These are phyloP conservation scores for Cheilosia pagana DNA, from an alignment of 2,888 invertebrate species.

Conservation along the genomic window DNA sequence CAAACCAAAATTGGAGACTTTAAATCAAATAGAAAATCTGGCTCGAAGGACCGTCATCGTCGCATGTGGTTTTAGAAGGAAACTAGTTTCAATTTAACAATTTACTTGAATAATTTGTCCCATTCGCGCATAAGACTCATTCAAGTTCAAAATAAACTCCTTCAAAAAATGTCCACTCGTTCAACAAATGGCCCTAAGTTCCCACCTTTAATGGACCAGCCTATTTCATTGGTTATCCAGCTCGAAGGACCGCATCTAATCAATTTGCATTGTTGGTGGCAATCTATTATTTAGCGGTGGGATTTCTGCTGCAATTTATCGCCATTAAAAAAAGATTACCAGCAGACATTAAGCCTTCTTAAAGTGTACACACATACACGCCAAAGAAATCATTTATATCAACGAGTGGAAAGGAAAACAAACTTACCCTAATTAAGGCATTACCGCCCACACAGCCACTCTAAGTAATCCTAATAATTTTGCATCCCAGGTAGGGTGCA, in stretches of 20 bases:
- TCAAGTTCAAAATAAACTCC: too few species aligned
- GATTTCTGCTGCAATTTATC: not conserved
- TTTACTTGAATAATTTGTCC: too few species aligned
- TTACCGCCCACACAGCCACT: not conserved
- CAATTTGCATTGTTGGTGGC: not conserved
- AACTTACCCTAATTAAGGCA: not conserved
- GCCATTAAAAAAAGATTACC: slow-evolving; percentile 42
- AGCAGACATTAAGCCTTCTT: slow-evolving; percentile 1
- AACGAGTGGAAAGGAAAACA: slow-evolving; percentile 2
- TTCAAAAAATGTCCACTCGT: too few species aligned
- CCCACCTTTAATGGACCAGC: too few species aligned
- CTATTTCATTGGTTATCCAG: too few species aligned
- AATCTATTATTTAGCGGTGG: too few species aligned
- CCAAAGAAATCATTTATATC: slow-evolving; percentile 3
- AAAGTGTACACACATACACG: not conserved
- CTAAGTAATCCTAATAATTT: slow-evolving; percentile 29
- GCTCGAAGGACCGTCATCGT: not conserved
- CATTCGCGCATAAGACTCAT: too few species aligned
- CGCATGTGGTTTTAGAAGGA: too few species aligned
- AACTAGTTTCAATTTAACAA: too few species aligned
- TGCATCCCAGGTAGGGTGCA: not conserved
- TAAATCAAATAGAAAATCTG: not conserved
- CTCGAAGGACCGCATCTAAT: not conserved
- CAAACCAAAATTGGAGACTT: too few species aligned
- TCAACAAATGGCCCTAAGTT: too few species aligned